Evolutionary conservation across 2,113 vertebrate species (phyloP).

Genomic region (Maccullochella peelii): DNA sequence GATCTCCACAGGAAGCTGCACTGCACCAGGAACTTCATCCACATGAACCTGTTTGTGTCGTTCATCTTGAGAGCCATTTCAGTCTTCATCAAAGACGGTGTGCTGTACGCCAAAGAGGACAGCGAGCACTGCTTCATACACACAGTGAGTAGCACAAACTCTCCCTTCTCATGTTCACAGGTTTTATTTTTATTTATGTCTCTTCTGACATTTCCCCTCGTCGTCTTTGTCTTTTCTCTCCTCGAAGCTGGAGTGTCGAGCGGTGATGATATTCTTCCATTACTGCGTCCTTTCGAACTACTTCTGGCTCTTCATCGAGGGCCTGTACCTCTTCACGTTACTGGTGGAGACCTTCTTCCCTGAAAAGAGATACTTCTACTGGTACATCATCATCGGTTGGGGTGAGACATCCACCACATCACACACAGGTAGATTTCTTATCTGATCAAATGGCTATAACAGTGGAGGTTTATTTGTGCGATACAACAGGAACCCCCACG

Average conservation of each 20-base stretch:
- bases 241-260: constrained; percentile 92
- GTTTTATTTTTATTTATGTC: too few relatives aligned
- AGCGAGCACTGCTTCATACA: constrained; percentile 93
- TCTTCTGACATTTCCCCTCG: not conserved
- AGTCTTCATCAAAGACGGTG: constrained; percentile 96
- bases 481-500: constrained; percentile 89
- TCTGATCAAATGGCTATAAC: not conserved
- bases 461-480: not conserved
- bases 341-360: constrained; percentile 98
- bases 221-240: not conserved
- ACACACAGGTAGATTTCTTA: not conserved
- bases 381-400: constrained; percentile 89
- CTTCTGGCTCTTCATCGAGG: constrained; percentile 99
- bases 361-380: constrained; percentile 96
- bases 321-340: constrained; percentile 95
- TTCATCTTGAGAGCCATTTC: constrained; percentile 97
- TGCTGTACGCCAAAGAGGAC: constrained; percentile 93
- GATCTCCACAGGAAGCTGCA: constrained; percentile 91
- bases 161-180: not conserved
- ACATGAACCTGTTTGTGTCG: constrained; percentile 98
- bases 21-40: constrained; percentile 98
- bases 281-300: constrained; percentile 99
- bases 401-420: constrained; percentile 68
- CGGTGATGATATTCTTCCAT: constrained; percentile 97
- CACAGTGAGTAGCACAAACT: constrained; percentile 81